A percentile compares a stretch with the other conserved stretches of the same genome.
phyloP scores from a whole-genome alignment of 92 coral and sea anemone genomes.

The Bergia puertoricense region DNA sequence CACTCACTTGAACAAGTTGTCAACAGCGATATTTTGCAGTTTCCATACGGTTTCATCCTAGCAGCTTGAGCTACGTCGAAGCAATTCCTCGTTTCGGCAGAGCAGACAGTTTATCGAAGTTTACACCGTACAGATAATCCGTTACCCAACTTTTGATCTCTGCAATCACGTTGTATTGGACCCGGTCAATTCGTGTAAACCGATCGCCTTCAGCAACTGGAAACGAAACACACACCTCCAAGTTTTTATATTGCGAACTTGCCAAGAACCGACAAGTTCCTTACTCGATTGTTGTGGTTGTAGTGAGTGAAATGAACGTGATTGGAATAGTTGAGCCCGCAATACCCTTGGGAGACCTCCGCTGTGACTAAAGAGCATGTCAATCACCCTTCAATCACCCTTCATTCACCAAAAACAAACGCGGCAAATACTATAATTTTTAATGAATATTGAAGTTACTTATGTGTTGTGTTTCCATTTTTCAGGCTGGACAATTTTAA shows the following conservation, averaged over 20 bases:
- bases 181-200: neutral
- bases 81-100: neutral
- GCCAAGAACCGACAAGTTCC: slow-evolving; percentile 1
- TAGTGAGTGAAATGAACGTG: neutral
- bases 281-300: neutral
- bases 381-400: neutral
- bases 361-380: neutral
- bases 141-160: neutral
- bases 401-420: no score
- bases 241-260: neutral
- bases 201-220: neutral
- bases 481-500: no score
- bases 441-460: no score
- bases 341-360: neutral
- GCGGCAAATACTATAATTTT: no score
- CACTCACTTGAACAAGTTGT: slow-evolving; percentile 29
- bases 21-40: slow-evolving; percentile 27
- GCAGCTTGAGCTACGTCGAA: neutral
- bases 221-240: neutral
- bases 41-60: slow-evolving; percentile 1
- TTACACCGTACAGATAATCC: neutral
- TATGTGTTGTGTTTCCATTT: no score
- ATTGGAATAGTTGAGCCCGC: slow-evolving; percentile 23
- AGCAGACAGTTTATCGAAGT: neutral
- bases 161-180: neutral